A percentile compares a stretch with the other conserved stretches of the same genome.
These are phyloP conservation scores for Hydrophis major DNA, from an alignment of 2,797 vertebrate genomes.

Conservation along the genomic window DNA sequence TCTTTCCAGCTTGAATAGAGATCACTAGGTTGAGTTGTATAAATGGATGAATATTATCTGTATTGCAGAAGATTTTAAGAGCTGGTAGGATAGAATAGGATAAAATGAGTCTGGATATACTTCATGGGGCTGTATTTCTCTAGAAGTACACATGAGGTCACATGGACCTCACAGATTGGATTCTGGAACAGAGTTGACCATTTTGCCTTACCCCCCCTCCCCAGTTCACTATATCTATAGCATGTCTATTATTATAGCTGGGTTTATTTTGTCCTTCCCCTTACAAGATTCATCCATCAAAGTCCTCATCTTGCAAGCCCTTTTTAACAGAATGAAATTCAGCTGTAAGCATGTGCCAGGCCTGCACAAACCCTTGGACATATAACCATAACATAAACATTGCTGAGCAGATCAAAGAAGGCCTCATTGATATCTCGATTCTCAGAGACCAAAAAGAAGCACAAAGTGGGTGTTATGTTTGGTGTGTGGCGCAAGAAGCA, in stretches of 20 bases:
- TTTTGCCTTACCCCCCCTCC: not conserved
- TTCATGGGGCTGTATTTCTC: not conserved
- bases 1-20: not conserved
- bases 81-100: not conserved
- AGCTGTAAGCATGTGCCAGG: not conserved
- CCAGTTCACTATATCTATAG: not conserved
- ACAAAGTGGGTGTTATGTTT: not conserved
- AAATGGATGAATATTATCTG: not conserved
- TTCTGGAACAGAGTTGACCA: not conserved
- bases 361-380: not conserved
- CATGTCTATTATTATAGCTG: not conserved
- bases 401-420: not conserved
- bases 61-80: not conserved
- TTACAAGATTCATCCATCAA: not conserved
- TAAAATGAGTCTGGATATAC: not conserved
- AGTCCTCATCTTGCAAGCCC: not conserved
- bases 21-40: not conserved
- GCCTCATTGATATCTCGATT: not conserved
- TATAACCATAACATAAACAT: not conserved
- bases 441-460: not conserved
- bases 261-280: no score
- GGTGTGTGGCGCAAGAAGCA: no score
- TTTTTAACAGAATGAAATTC: not conserved
- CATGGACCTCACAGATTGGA: not conserved
- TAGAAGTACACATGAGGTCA: not conserved